These are phyloP conservation scores for Leptopilina syphax DNA, from an alignment of 2,888 invertebrate species.

Conservation along the genomic window DNA sequence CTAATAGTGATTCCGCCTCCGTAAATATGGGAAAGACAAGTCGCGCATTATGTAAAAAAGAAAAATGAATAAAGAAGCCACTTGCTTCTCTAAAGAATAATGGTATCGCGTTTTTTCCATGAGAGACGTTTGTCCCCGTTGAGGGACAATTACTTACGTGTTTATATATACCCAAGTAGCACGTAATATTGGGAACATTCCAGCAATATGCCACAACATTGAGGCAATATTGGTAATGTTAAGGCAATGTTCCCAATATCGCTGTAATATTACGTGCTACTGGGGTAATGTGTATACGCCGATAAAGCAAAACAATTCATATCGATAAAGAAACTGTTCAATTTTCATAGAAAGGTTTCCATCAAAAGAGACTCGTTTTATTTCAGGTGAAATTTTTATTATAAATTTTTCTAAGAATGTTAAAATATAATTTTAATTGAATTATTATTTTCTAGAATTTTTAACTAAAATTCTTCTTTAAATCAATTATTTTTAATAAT, in stretches of 20 bases:
- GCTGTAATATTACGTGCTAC: too few relatives aligned
- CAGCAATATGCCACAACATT: too few relatives aligned
- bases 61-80: constrained; percentile 29
- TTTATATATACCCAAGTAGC: constrained; percentile 52
- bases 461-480: too few relatives aligned
- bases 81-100: constrained; percentile 11
- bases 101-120: constrained; percentile 26
- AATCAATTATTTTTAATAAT: too few relatives aligned
- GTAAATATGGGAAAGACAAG: constrained; percentile 28
- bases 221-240: too few relatives aligned
- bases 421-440: too few relatives aligned
- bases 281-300: background rate
- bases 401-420: too few relatives aligned
- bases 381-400: too few relatives aligned
- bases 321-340: constrained; percentile 51
- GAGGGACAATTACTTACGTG: constrained; percentile 53
- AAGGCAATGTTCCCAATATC: too few relatives aligned
- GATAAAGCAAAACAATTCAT: constrained; percentile 48
- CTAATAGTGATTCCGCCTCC: constrained; percentile 14
- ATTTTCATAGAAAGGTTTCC: constrained; percentile 49
- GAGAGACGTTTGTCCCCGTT: constrained; percentile 49
- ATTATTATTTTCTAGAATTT: too few relatives aligned
- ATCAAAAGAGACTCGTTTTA: too few relatives aligned
- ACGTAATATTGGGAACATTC: too few relatives aligned
- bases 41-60: constrained; percentile 28